Percentiles rank a stretch among this genome's conserved stretches.
phyloP scores from a whole-genome alignment of 2,113 vertebrate genomes.

The Alethe diademata region DNA sequence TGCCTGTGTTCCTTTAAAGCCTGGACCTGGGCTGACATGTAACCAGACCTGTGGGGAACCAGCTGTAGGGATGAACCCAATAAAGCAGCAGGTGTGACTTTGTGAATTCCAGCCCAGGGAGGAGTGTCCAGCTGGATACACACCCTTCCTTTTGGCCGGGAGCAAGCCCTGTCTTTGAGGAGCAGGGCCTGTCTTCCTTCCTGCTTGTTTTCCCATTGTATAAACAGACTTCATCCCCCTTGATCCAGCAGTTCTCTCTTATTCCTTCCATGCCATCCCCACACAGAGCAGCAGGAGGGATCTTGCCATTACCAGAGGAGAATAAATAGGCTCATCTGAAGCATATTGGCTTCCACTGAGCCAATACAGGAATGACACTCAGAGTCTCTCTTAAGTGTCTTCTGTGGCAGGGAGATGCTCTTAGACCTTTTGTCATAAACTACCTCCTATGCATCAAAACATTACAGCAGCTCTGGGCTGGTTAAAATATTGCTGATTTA shows the following conservation, averaged over 20 bases:
- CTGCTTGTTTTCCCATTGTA: background rate
- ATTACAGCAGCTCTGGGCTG: background rate
- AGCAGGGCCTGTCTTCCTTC: background rate
- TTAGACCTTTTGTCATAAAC: background rate
- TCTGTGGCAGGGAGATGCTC: background rate
- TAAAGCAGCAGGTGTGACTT: slow-evolving; percentile 32
- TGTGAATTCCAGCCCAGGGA: slow-evolving; percentile 56
- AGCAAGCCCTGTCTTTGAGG: background rate
- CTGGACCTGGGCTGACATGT: background rate
- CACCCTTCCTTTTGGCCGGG: background rate
- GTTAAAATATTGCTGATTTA: background rate
- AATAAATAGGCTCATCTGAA: background rate
- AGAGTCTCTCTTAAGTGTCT: background rate
- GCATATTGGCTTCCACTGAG: background rate
- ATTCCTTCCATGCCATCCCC: background rate
- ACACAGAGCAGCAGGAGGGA: background rate
- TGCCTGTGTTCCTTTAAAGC: background rate
- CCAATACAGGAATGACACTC: background rate
- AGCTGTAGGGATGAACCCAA: background rate
- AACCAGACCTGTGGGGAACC: background rate
- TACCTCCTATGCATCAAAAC: background rate
- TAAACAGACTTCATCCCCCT: background rate
- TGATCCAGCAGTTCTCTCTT: background rate
- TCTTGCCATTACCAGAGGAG: background rate
- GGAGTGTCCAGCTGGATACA: slow-evolving; percentile 30